Evolutionary conservation across 2,888 invertebrate genomes (phyloP), one percentile per base, ranked within the genome.

Genomic region (Augochlorella aurata): DNA sequence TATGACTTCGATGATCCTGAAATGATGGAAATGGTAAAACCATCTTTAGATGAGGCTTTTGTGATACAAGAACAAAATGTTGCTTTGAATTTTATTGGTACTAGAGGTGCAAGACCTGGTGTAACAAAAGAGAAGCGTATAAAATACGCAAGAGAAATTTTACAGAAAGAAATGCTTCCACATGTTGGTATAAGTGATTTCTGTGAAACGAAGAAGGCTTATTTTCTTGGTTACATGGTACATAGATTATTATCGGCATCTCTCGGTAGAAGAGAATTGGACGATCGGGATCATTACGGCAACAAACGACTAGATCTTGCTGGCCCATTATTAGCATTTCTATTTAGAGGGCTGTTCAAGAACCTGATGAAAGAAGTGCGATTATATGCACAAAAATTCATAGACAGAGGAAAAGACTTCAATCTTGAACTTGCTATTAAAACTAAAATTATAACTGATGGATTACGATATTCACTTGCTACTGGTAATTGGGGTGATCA

Each of bases 1-100:
- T 99, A 99, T 93, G 99, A 99, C 93, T 99, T 99, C 94, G 99
- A 99, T 94, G 99, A 99, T 94, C 99, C 99, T 10, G 99, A 99
- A 95, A 99, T 99, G 99, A 99, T 99, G 99, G 99, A 99, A 95
- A 99, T 99, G 99, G 99, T 99, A 0, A 99, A 99, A 93, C 99
- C 99, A 0, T 99, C 99, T 0, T 94, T 99, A 77, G 99, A 99
- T 94, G 99, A 99, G 94, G 99, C 99, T 65, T 99, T 99, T 94
- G 99, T 99, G 0, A 98, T 99, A 88, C 99, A 99, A 94, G 99
- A 99, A 93, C 99, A 99, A 94, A 99, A 98, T 94, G 99, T 99
- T 5, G 99, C 99, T 0, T 94, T 99, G 24, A 99, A 99, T 94
- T 99, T 99, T 91, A 99, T 99, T 91, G 99, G 99, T 86, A 97